Percentiles rank a stretch among this genome's conserved stretches.
Evolutionary conservation across 2,888 invertebrate species (phyloP).

Genomic region (Meteorus cinctellus): DNA sequence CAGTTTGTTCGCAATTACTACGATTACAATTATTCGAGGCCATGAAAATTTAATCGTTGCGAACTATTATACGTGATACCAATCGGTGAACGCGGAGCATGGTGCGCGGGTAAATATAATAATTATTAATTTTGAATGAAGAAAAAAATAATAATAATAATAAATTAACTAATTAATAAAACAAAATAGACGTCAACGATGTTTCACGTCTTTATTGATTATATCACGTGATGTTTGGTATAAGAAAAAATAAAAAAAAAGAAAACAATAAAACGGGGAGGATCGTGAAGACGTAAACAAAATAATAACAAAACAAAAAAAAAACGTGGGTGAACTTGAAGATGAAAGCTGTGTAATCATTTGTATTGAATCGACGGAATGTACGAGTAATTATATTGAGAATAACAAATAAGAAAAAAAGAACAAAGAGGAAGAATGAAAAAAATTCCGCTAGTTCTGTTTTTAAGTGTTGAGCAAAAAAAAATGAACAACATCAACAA

Average conservation of each 20-base stretch:
- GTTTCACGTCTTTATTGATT: slow-evolving; percentile 26
- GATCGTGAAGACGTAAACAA: slow-evolving; percentile 22
- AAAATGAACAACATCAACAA: slow-evolving; percentile 30
- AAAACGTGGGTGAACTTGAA: slow-evolving; percentile 4
- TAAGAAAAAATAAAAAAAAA: not conserved
- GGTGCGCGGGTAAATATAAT: slow-evolving; percentile 20
- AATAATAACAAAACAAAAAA: slow-evolving; percentile 27
- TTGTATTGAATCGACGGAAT: slow-evolving; percentile 49
- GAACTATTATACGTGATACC: slow-evolving; percentile 24
- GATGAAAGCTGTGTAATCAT: slow-evolving; percentile 49
- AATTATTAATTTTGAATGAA: slow-evolving; percentile 6
- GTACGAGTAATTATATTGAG: slow-evolving; percentile 34
- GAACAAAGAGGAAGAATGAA: slow-evolving; percentile 34
- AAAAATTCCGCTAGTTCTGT: slow-evolving; percentile 59
- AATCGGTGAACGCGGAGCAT: slow-evolving; percentile 9
- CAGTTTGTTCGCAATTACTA: slow-evolving; percentile 33
- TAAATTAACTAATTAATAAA: slow-evolving; percentile 13
- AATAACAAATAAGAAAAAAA: slow-evolving; percentile 27
- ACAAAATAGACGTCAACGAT: slow-evolving; percentile 18
- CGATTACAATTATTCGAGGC: slow-evolving; percentile 33
- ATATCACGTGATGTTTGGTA: slow-evolving; percentile 25
- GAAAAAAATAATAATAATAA: slow-evolving; percentile 5
- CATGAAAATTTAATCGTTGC: slow-evolving; percentile 23
- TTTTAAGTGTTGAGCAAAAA: slow-evolving; percentile 61
- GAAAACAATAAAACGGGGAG: not conserved